Conservation (phyloP, 1,140 invertebrate genomes). For the Dufourea novaeangliae region DNA sequence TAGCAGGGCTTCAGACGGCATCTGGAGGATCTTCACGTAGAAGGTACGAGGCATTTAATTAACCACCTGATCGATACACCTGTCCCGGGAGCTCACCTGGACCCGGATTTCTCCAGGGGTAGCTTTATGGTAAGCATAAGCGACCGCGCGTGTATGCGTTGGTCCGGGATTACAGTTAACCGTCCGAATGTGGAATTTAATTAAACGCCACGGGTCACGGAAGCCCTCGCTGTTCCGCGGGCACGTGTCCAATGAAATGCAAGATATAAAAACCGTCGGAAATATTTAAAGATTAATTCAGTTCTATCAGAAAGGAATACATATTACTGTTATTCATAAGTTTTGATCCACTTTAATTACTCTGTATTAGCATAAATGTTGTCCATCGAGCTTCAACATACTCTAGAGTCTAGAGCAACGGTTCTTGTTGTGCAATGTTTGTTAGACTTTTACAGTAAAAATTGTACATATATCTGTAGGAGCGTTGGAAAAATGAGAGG, state of each 20-base stretch:
- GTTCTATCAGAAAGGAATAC: too few species aligned
- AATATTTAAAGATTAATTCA: too few species aligned
- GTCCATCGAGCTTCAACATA: too few species aligned
- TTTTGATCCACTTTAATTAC: too few species aligned
- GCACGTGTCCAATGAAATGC: background rate
- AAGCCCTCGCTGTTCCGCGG: background rate
- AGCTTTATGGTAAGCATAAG: slow-evolving; percentile 53
- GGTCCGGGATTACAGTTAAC: slow-evolving; percentile 40
- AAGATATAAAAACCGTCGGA: background rate
- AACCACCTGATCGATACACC: slow-evolving; percentile 66
- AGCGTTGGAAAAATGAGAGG: too few species aligned
- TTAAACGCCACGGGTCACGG: slow-evolving; percentile 29
- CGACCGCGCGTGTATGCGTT: slow-evolving; percentile 38
- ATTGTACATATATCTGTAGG: too few species aligned
- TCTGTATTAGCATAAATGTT: too few species aligned
- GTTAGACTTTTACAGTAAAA: too few species aligned
- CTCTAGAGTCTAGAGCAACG: too few species aligned
- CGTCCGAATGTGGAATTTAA: slow-evolving; percentile 38
- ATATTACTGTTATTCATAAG: too few species aligned
- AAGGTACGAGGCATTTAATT: slow-evolving; percentile 58
- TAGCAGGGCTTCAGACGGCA: slow-evolving; percentile 50
- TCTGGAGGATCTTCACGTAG: slow-evolving; percentile 12
- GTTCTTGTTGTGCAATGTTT: too few species aligned
- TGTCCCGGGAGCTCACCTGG: slow-evolving; percentile 65
- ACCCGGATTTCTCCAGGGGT: slow-evolving; percentile 59